Evolutionary conservation across 2,888 invertebrate genomes (phyloP), one percentile per base, ranked within the genome.

Genomic region (Caenorhabditis drosophilae): DNA sequence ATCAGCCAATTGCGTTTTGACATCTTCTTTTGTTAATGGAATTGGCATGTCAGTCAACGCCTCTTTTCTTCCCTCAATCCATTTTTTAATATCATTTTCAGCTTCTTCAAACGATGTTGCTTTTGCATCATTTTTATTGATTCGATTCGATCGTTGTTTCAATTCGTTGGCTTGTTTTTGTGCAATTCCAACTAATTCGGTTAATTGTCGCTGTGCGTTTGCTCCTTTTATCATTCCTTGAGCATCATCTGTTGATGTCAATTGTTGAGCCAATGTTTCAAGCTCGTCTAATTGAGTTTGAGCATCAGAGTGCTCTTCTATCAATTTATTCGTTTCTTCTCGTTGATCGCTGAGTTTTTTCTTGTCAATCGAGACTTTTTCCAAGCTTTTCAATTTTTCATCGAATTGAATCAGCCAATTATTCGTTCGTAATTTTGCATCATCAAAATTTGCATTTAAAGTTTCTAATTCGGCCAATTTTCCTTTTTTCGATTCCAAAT

Each of bases 51-150:
- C 40, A 12, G 18, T 52, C 46, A 59, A 23, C 26, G 47, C 50
- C 31, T 55, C 54, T 16, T 22, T 53, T 18, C 44, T 75, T 66
- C n/a, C 55, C 22, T 67, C 68, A 60, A 79, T 77, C 64, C 70
- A 76, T 25, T 68, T 56, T 15, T 64, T 53, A 18, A 80, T 52
- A 22, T 70, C 72, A 11, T 67, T 66, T 22, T 73, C 73, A 36
- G 63, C 60, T 9, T 76, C 71, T 23, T 57, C 66, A 42, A 78
- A 73, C 27, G 69, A 61, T 42, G 69, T 59, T 18, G 64, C 63
- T 44, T 73, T 70, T 42, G 46, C 47, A 26, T 75, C 72, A 34
- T 73, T 69, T 46, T 62, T 56, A 36, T 68, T 70, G 44, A 73
- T 72, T n/a, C 59, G 50, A 15, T 68, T 68, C 22, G 47, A 46